Base-by-base conservation (phyloP, 2,888 invertebrate genomes). In the Silvanus unidentatus region DNA sequence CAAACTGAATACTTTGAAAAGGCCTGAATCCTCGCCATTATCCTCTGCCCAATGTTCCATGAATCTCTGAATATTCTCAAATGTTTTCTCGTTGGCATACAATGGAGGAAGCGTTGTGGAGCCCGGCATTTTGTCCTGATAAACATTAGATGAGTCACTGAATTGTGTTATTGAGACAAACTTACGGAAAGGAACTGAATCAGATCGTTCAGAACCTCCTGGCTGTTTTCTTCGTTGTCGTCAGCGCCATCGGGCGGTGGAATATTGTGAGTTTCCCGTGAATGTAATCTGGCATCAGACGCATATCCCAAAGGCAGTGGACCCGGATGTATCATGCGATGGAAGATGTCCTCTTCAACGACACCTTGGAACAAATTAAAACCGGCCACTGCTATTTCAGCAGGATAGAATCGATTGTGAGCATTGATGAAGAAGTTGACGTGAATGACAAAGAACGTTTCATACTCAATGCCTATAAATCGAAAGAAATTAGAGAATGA, bases 261-360 rank as follows among this genome's bases (percentile, higher is more conserved):
- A 35, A 80, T 60, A 43, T 71, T 63, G 56, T 80, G 80, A 0
- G 75, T 73, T 1, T 60, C 55, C 1, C 68, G 60, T 0, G 75
- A 67, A 46, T 70, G 69, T n/a, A 71, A 57, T 38, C 65, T 59
- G 0, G 77, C 73, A 12, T 71, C 71, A 48, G 68, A 63, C 1
- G 64, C 63, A 50, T 72, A 77, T 0, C 79, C 79, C 40, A 69
- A 42, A 14, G 66, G 68, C 15, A 73, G 66, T 48, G 48, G 59
- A 43, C 55, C 66, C 40, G 64, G 61, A 16, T 57, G 43, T 1
- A 65, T 49, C 14, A 55, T 41, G 11, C 41, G 35, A 41, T 64
- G 60, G 40, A 55, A 63, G 16, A 64, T 48, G 40, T 56, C 50
- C n/a, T 60, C 55, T 12, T 47, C 38, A 14, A 45, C 30, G 1